Evolutionary conservation across 2,797 vertebrate genomes (phyloP).

Genomic region (Pyrocephalus nanus): DNA sequence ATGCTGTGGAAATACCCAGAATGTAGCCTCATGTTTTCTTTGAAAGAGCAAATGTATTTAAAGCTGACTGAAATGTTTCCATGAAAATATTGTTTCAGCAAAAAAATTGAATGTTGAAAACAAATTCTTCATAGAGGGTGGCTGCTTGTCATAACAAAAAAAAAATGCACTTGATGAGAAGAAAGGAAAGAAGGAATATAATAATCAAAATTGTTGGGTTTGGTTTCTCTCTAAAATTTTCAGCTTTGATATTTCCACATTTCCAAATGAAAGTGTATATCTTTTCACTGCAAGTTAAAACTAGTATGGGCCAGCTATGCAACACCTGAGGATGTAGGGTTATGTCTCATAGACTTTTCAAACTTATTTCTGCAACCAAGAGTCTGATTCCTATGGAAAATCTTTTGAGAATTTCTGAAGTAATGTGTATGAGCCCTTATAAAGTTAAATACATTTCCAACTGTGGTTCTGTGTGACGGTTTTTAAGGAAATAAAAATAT

Average conservation of each 20-base stretch:
- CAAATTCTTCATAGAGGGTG: neutral
- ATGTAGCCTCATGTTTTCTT: neutral
- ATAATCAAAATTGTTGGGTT: neutral
- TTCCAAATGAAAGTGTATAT: neutral
- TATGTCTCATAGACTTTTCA: neutral
- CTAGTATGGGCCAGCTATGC: neutral
- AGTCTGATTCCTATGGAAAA: neutral
- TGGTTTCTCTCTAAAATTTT: neutral
- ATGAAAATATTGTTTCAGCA: neutral
- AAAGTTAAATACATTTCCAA: neutral
- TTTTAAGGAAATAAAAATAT: neutral
- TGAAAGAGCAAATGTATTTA: neutral
- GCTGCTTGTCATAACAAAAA: neutral
- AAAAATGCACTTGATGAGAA: neutral
- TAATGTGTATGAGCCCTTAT: neutral
- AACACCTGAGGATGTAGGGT: neutral
- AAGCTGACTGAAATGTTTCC: neutral
- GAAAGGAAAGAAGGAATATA: neutral
- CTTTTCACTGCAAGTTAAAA: neutral
- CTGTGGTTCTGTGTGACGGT: neutral
- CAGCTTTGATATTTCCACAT: neutral
- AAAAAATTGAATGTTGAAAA: neutral
- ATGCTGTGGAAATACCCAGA: neutral
- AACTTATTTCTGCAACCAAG: neutral
- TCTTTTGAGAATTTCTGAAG: neutral